phyloP scores from a whole-genome alignment of 2,797 vertebrate genomes.

The Siniperca scherzeri region DNA sequence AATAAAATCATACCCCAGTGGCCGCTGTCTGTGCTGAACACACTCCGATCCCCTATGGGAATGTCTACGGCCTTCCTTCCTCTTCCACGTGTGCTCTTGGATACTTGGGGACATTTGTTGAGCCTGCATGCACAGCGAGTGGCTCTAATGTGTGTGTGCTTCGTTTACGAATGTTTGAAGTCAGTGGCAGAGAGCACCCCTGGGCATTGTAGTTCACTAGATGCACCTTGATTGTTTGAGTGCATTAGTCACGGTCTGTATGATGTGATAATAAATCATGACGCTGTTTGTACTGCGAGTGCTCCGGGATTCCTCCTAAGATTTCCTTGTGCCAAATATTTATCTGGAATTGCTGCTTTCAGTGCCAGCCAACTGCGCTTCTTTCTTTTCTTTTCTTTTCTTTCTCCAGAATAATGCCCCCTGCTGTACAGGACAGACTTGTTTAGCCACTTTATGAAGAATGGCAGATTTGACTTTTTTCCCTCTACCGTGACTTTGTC shows the following conservation, averaged over 20 bases:
- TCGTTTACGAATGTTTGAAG: constrained; percentile 50
- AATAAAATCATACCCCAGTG: constrained; percentile 64
- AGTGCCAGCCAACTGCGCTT: constrained; percentile 29
- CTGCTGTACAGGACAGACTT: constrained; percentile 28
- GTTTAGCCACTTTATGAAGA: constrained; percentile 10
- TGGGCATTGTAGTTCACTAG: constrained; percentile 55
- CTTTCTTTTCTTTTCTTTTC: not conserved
- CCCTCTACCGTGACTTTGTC: constrained; percentile 12
- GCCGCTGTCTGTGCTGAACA: constrained; percentile 31
- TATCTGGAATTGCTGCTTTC: constrained; percentile 47
- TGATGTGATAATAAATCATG: constrained; percentile 70
- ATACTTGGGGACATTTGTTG: constrained; percentile 49
- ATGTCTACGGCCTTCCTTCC: constrained; percentile 31
- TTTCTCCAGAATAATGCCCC: constrained; percentile 16
- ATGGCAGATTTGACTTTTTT: not conserved
- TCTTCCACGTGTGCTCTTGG: not conserved
- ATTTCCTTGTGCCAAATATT: constrained; percentile 61
- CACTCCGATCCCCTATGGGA: constrained; percentile 35
- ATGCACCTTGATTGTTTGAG: constrained; percentile 76
- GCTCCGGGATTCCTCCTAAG: constrained; percentile 48
- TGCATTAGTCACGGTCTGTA: constrained; percentile 70
- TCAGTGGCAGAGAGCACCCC: constrained; percentile 50
- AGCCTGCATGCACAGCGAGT: constrained; percentile 2
- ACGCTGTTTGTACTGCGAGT: constrained; percentile 52
- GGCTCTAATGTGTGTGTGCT: constrained; percentile 35